Percentiles rank a stretch among this genome's conserved stretches.
These are phyloP conservation scores for Cataglyphis altisquamis DNA, from an alignment of 2,888 invertebrate genomes.

Conservation along the genomic window DNA sequence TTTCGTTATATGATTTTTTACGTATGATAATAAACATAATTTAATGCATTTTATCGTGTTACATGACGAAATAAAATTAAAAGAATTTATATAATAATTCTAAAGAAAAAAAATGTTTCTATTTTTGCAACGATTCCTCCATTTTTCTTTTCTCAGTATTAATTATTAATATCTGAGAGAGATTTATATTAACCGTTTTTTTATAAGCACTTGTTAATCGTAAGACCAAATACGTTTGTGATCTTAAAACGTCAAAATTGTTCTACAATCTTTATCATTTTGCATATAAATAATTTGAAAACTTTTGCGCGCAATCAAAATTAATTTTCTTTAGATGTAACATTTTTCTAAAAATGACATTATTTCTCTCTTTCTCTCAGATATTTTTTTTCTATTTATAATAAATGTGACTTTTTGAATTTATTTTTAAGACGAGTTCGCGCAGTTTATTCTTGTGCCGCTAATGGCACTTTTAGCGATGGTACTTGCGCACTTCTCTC, in stretches of 20 bases:
- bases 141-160: neutral
- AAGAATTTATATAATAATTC: neutral
- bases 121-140: neutral
- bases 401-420: neutral
- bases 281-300: slow-evolving; percentile 12
- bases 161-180: neutral
- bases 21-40: neutral
- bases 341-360: neutral
- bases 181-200: too few relatives aligned
- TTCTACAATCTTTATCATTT: neutral
- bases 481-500: slow-evolving; percentile 6
- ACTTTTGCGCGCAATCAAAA: neutral
- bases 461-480: slow-evolving; percentile 33
- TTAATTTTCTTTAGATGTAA: neutral
- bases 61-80: too few relatives aligned
- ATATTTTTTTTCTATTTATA: neutral
- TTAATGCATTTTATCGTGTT: neutral
- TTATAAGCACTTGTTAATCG: neutral
- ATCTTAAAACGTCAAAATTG: neutral
- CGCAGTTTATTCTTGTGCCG: slow-evolving; percentile 4
- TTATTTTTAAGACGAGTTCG: slow-evolving; percentile 3
- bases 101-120: neutral
- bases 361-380: too few relatives aligned
- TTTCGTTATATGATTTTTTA: neutral
- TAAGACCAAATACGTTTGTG: neutral